Base-by-base conservation (phyloP, 2,888 invertebrate species). In the Sylvicola cinctus region DNA sequence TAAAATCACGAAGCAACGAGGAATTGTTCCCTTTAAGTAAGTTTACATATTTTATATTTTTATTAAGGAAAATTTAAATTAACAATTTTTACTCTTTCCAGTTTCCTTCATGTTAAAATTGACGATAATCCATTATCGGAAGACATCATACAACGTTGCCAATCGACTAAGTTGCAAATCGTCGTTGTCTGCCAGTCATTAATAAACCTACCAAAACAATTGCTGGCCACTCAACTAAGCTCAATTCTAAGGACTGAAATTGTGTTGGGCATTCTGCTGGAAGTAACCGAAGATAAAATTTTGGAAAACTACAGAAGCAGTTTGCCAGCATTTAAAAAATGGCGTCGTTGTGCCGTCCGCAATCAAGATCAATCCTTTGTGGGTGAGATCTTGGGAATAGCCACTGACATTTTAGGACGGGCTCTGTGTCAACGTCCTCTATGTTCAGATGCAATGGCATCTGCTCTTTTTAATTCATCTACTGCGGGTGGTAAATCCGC, bases 311-410 rank as follows among this genome's bases (percentile, higher is more conserved):
- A 81, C 46, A 69, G 67, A 51, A 68, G 68, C 56, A 72, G 76
- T 74, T 65, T 80, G 43, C 69, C 75, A 3, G 68, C 69, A 31
- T 83, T 77, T 49, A 68, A 74, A 38, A 72, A 75, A 46, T 87
- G 85, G 85, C 71, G 74, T 38, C 74, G 79, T 50, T 75, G 80
- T 60, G 67, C 66, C 30, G 76, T 79, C 13, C 72, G 76, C 32
- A 83, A 84, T 49, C 79, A 83, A 49, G 85, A 85, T 52, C 77
- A 78, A 34, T 73, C 74, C 0, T 81, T 83, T 49, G 81, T 84
- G 25, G 78, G 79, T 41, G 79, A 81, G 40, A 78, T 85, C 48
- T 60, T 87, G n/a, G 74, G 76, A 0, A 74, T 78, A 6, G 81
- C 84, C 0, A 77, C 83, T 40, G 73, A 75, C 15, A 81, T 81